phyloP scores from a whole-genome alignment of 2,113 vertebrate genomes.

The Bubo scandiacus region DNA sequence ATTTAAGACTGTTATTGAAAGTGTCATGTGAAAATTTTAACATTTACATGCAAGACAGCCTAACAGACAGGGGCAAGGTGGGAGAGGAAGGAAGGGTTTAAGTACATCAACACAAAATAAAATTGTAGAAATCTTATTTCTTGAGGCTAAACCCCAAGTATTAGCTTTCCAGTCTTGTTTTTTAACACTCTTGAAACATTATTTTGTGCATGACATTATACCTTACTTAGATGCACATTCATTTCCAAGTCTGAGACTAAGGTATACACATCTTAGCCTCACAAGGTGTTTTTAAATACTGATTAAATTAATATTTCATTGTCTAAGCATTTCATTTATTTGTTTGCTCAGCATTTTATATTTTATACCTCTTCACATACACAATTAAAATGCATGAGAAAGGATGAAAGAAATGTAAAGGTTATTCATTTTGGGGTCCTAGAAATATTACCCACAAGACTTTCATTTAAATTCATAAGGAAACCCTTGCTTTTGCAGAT shows the following conservation, averaged over 20 bases:
- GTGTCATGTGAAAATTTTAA: neutral
- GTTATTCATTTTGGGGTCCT: neutral
- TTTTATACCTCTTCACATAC: neutral
- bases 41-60: neutral
- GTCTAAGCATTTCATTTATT: neutral
- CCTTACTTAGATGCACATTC: neutral
- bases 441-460: neutral
- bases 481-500: neutral
- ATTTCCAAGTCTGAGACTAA: neutral
- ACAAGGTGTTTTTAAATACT: neutral
- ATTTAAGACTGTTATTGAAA: neutral
- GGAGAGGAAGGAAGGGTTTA: neutral
- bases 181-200: neutral
- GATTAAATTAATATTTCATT: neutral
- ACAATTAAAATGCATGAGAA: neutral
- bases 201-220: neutral
- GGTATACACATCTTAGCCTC: neutral
- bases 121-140: neutral
- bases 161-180: neutral
- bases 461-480: neutral
- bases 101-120: neutral
- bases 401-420: neutral
- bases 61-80: neutral
- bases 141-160: neutral
- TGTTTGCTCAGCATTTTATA: neutral